phyloP scores from a whole-genome alignment of 2,888 invertebrate genomes.

The Macaria liturata region DNA sequence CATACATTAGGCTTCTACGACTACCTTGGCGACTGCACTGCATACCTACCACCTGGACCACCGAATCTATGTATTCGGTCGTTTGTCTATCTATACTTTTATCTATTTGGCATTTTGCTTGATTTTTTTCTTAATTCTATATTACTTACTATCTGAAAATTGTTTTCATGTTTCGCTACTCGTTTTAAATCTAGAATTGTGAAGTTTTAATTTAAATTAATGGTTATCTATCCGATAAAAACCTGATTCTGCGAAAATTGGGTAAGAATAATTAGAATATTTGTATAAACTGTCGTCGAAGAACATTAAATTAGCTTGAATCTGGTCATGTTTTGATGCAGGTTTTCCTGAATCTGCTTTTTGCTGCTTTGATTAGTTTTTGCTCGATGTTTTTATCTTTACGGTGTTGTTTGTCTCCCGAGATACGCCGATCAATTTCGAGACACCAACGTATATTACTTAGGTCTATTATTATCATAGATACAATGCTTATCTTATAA shows the following conservation, averaged over 20 bases:
- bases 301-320: slow-evolving; percentile 1
- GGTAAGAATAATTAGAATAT: slow-evolving; percentile 17
- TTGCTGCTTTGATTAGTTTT: slow-evolving; percentile 9
- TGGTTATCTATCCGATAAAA: too few relatives aligned
- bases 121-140: too few relatives aligned
- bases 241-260: slow-evolving; percentile 16
- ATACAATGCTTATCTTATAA: slow-evolving; percentile 13
- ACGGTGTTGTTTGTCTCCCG: slow-evolving; percentile 14
- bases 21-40: slow-evolving; percentile 26
- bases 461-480: slow-evolving; percentile 10
- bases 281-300: slow-evolving; percentile 13
- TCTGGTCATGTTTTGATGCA: slow-evolving; percentile 8
- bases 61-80: too few relatives aligned
- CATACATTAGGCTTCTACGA: slow-evolving; percentile 34
- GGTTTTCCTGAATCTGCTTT: slow-evolving; percentile 7
- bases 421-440: slow-evolving; percentile 16
- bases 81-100: too few relatives aligned
- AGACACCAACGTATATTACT: slow-evolving; percentile 3
- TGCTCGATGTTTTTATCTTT: slow-evolving; percentile 5
- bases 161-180: too few relatives aligned
- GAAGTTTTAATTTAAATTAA: too few relatives aligned
- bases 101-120: too few relatives aligned
- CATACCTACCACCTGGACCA: slow-evolving; percentile 5
- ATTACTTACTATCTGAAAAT: too few relatives aligned
- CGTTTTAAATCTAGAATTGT: too few relatives aligned